These are phyloP conservation scores for Drosophila emarginata DNA, from an alignment of 2,888 invertebrate genomes.

Conservation along the genomic window DNA sequence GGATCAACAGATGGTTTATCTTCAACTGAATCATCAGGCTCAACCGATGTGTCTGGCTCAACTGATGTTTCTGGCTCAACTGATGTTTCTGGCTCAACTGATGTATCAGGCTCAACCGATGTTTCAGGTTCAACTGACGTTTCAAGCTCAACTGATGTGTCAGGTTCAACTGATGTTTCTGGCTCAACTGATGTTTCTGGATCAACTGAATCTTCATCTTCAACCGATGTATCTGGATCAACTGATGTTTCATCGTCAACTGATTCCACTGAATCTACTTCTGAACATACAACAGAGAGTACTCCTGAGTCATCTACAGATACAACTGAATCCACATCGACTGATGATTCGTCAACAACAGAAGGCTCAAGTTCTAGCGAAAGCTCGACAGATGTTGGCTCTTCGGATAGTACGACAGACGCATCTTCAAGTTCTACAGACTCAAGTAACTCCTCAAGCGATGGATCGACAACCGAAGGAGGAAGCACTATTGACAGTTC, in stretches of 20 bases:
- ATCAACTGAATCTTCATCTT: conserved; percentile 26
- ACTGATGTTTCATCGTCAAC: conserved; percentile 33
- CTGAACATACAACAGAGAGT: conserved; percentile 34
- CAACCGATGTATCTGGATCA: conserved; percentile 36
- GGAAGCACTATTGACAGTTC: conserved; percentile 14
- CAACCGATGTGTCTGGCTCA: conserved; percentile 20
- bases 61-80: conserved; percentile 37
- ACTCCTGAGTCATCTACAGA: conserved; percentile 50
- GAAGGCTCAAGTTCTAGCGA: conserved; percentile 1
- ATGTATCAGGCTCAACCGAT: conserved; percentile 44
- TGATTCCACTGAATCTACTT: conserved; percentile 40
- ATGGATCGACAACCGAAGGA: conserved; percentile 18
- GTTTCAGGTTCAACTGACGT: conserved; percentile 38
- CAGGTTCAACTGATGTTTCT: conserved; percentile 32
- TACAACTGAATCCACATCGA: conserved; percentile 45
- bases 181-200: conserved; percentile 33
- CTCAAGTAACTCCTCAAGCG: conserved; percentile 24
- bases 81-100: conserved; percentile 41
- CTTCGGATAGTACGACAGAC: conserved; percentile 21
- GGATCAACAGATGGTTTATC: conserved; percentile 28
- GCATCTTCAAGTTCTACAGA: conserved; percentile 21
- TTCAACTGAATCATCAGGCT: conserved; percentile 33
- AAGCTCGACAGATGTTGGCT: conserved; percentile 18
- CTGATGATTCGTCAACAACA: conserved; percentile 35
- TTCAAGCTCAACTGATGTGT: conserved; percentile 49